Base-by-base conservation (phyloP, 1,140 invertebrate genomes). In the Ruditapes philippinarum region DNA sequence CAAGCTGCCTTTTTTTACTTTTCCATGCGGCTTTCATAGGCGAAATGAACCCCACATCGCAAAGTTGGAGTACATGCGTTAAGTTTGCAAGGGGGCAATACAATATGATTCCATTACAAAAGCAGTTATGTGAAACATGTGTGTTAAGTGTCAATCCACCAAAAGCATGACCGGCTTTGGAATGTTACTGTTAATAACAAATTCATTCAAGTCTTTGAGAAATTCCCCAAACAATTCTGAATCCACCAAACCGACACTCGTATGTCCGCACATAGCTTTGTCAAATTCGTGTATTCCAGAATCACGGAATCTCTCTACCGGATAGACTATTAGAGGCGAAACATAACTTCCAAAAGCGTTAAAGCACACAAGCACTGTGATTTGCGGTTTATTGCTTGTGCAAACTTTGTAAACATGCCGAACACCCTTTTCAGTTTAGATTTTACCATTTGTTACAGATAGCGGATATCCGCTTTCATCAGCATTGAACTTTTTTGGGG, bases 11-110 rank as follows among this genome's bases (percentile, higher is more conserved):
- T 14, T 28, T 9, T 36, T 80, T 80, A 14, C 57, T 78, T 36
- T 80, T 80, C 76, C 45, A 80, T 22, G 49, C 76, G 4, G 76
- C 4, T 28, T 80, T 80, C 76, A 80, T 80, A 31, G 45, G 76
- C 28, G 19, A 19, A 31, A 60, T 54, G 28, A 80, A 80, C 19
- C 76, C 76, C 4, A 80, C 76, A 31, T 54, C 76, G 28, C 76
- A 54, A n/a, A 38, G 73, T n/a, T 76, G 73, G n/a, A 76, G 73
- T 12, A 42, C n/a, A 33, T 76, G 73, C 3, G 73, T 76, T 3
- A 38, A 9, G 22, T 76, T 76, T 42, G 9, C 4, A 9, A 76
- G 28, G 5, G 42, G 73, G 7, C 73, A 76, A 22, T 76, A 76
- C 11, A 76, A 25, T 3, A 76, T n/a, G 12, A 76, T 76, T 7